These are phyloP conservation scores for Epinotia ramella DNA, from an alignment of 2,888 invertebrate genomes.

Conservation along the genomic window DNA sequence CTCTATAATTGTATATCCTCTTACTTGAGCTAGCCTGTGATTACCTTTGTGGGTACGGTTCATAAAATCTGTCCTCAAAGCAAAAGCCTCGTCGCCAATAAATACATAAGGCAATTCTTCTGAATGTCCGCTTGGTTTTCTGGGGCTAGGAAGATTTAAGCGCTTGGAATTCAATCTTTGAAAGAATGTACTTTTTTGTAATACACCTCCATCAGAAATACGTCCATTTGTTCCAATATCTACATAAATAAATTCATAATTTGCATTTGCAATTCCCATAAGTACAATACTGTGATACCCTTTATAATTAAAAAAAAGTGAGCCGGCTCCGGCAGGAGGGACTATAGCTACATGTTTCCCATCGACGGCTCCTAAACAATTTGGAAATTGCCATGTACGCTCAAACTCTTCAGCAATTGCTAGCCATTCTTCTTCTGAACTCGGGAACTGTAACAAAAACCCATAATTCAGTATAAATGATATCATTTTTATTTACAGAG, in stretches of 20 bases:
- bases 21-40: background rate
- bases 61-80: background rate
- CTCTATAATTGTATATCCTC: conserved; percentile 39
- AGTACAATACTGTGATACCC: conserved; percentile 19
- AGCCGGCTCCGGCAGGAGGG: background rate
- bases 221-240: conserved; percentile 35
- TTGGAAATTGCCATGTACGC: conserved; percentile 1
- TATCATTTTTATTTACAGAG: too few relatives aligned
- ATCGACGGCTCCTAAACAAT: background rate
- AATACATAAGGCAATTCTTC: background rate
- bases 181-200: conserved; percentile 15
- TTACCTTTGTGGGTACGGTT: background rate
- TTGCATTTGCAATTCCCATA: conserved; percentile 40
- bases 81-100: background rate
- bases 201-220: conserved; percentile 32
- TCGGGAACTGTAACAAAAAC: conserved; percentile 45
- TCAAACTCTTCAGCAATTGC: conserved; percentile 1
- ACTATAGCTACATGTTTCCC: background rate
- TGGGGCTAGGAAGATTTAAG: background rate
- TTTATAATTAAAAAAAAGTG: background rate
- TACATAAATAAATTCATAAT: conserved; percentile 32
- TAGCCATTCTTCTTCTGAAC: conserved; percentile 37
- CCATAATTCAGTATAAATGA: too few relatives aligned
- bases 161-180: background rate
- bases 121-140: background rate